These are phyloP conservation scores for Pithys albifrons DNA, from an alignment of 2,113 vertebrate species.

Conservation along the genomic window DNA sequence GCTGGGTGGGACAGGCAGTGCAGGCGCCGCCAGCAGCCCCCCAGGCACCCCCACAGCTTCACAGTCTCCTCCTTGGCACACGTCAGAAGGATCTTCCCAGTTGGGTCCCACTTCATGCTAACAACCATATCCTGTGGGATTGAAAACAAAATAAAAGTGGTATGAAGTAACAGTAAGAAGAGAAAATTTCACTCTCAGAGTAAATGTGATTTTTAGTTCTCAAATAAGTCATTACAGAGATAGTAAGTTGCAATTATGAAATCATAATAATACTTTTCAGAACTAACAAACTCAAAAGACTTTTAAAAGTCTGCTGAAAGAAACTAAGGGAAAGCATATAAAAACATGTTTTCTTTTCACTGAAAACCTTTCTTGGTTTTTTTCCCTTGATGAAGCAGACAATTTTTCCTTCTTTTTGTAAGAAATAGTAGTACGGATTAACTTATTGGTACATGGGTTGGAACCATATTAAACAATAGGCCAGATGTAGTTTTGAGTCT, in stretches of 20 bases:
- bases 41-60: constrained; percentile 86
- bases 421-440: background rate
- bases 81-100: constrained; percentile 86
- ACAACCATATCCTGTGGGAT: constrained; percentile 84
- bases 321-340: background rate
- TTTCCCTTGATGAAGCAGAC: background rate
- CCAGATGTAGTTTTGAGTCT: background rate
- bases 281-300: background rate
- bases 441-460: background rate
- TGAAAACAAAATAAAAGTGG: background rate
- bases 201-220: background rate
- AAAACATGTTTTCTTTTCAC: background rate
- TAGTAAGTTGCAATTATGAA: background rate
- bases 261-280: background rate
- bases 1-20: constrained; percentile 86
- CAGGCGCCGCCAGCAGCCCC: constrained; percentile 83
- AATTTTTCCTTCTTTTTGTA: too few species aligned
- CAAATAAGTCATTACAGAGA: background rate
- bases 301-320: background rate
- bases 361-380: background rate
- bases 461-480: background rate
- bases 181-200: background rate
- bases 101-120: constrained; percentile 91
- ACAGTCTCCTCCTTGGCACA: constrained; percentile 95
- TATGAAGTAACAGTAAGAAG: background rate